Evolutionary conservation across 2,797 vertebrate genomes (phyloP).

Genomic region (Brotula barbata): DNA sequence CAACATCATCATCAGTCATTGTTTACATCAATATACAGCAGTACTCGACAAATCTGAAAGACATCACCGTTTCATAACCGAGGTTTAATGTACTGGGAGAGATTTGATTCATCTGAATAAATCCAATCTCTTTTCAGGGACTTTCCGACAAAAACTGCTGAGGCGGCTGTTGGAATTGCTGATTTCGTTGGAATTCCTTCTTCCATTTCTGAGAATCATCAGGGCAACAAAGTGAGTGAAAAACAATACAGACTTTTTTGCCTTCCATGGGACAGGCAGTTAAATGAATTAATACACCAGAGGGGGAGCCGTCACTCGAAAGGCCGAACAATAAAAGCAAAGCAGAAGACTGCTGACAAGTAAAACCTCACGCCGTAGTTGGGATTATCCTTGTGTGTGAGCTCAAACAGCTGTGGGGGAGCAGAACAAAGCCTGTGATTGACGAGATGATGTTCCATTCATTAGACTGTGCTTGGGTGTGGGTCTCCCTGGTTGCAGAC

Average conservation of each 20-base stretch:
- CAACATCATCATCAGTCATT: too few species aligned
- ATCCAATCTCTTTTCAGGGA: slow-evolving; percentile 21
- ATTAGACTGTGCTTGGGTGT: slow-evolving; percentile 69
- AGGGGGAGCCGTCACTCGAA: slow-evolving; percentile 21
- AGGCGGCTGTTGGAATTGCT: slow-evolving; percentile 40
- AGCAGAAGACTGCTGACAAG: slow-evolving; percentile 57
- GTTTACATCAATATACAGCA: slow-evolving; percentile 3
- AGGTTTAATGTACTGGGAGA: slow-evolving; percentile 10
- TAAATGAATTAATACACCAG: slow-evolving; percentile 46
- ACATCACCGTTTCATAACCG: slow-evolving; percentile 1
- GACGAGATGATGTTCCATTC: slow-evolving; percentile 74
- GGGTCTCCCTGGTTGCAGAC: slow-evolving; percentile 61
- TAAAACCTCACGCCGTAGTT: slow-evolving; percentile 44
- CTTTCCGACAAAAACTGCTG: slow-evolving; percentile 34
- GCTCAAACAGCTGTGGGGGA: slow-evolving; percentile 62
- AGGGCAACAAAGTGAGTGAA: slow-evolving; percentile 21
- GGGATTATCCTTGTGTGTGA: slow-evolving; percentile 53
- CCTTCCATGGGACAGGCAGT: slow-evolving; percentile 10
- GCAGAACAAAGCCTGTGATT: slow-evolving; percentile 72
- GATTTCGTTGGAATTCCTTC: slow-evolving; percentile 32
- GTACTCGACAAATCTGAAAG: slow-evolving; percentile 9
- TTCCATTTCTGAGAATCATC: slow-evolving; percentile 23
- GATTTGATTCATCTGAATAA: slow-evolving; percentile 19
- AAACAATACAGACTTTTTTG: slow-evolving; percentile 27
- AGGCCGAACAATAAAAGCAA: slow-evolving; percentile 18